A percentile compares a stretch with the other conserved stretches of the same genome.
Conservation (phyloP, 2,797 vertebrate species). For the Myoxocephalus aenaeus region DNA sequence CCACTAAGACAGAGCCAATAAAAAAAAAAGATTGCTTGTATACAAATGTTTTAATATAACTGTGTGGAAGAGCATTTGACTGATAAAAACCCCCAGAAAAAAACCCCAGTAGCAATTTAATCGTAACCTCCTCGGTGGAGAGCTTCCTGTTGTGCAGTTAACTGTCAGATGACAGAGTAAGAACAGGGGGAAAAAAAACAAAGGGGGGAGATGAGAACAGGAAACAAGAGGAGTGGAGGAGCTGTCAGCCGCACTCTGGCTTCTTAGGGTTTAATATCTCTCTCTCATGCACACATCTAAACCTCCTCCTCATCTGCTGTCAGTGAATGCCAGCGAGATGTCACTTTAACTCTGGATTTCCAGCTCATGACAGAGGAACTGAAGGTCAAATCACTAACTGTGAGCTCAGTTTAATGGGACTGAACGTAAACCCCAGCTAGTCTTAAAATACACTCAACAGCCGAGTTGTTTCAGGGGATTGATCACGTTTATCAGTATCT, state of each 20-base stretch:
- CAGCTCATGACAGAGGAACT: constrained; percentile 60
- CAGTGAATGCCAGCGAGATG: constrained; percentile 67
- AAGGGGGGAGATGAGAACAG: constrained; percentile 61
- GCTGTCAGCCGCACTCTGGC: constrained; percentile 70
- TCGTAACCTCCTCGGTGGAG: constrained; percentile 35
- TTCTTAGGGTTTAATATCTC: constrained; percentile 76
- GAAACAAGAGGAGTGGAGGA: constrained; percentile 66
- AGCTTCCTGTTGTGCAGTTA: constrained; percentile 57
- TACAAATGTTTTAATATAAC: constrained; percentile 40
- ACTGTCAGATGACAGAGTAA: constrained; percentile 67
- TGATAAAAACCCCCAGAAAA: constrained; percentile 13
- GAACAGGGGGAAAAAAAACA: constrained; percentile 45
- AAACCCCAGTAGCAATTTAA: constrained; percentile 24
- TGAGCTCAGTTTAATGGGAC: constrained; percentile 63
- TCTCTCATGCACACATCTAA: constrained; percentile 72
- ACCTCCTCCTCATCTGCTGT: constrained; percentile 73
- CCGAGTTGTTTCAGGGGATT: constrained; percentile 58
- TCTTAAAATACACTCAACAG: constrained; percentile 64
- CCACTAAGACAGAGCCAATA: constrained; percentile 13
- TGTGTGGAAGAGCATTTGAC: constrained; percentile 10
- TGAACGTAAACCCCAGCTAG: constrained; percentile 66
- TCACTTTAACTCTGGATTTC: constrained; percentile 70
- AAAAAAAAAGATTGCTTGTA: constrained; percentile 14
- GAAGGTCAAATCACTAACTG: constrained; percentile 74
- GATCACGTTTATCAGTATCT: constrained; percentile 67